Base-by-base conservation (phyloP, 2,888 invertebrate species). In the Petrophora chlorosata region DNA sequence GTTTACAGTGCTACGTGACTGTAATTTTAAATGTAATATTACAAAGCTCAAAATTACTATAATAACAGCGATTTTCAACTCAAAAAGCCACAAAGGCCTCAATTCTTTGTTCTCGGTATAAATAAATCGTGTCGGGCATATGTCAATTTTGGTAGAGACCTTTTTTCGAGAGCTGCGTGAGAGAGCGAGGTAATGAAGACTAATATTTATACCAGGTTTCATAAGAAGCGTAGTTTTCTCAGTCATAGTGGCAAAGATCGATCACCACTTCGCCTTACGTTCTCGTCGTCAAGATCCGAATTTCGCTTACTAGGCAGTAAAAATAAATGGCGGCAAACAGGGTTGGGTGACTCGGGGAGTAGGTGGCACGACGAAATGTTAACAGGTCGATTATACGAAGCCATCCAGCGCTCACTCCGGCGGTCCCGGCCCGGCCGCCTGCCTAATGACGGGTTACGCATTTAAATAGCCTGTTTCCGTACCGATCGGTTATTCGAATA, bases 381-480 rank as follows among this genome's bases (percentile, higher is more conserved):
- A 86, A 81, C 81, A 81, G 85, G 80, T 79, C 84, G 85, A 87
- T 85, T 85, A 87, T 85, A 76, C 77, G 82, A 76, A 71, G 70
- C 79, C 76, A 80, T 84, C 79, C 76, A 75, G 73, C 68, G 71
- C 70, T 77, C 71, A 73, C 72, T 76, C 69, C 67, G 76, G 67
- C 44, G 50, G n/a, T 67, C 68, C 67, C 69, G 61, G 66, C 70
- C 63, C 62, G 65, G 56, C 70, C 65, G 71, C 74, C 70, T 68
- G 67, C 78, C 81, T 87, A 85, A 88, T 89, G 85, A 85, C 79
- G 83, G 83, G 81, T 78, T 80, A 77, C 86, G 85, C 82, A 89
- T 88, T 88, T 83, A 87, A 86, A 89, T 85, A 78, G 79, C 80
- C 80, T 79, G 72, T 70, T 82, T 81, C 72, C 70, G 66, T 64